These are phyloP conservation scores for Thripadectes ignobilis DNA, from an alignment of 2,797 vertebrate genomes.

Conservation along the genomic window DNA sequence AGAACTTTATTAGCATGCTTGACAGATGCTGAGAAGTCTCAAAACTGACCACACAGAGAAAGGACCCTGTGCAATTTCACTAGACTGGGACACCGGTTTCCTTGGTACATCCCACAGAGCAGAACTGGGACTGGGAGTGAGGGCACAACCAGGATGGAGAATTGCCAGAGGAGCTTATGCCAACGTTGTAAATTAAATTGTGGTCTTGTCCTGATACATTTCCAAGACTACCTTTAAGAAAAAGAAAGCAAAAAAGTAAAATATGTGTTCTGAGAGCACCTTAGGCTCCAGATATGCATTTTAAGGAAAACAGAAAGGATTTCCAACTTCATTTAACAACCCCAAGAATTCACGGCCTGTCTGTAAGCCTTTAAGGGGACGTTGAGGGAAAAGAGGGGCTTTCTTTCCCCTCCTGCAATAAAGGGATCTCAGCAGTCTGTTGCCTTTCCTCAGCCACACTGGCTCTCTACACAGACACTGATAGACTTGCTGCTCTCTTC, in stretches of 20 bases:
- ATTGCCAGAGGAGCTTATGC: background rate
- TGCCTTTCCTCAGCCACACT: background rate
- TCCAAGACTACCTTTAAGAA: background rate
- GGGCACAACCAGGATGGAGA: accelerated
- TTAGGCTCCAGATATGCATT: background rate
- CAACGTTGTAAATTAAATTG: background rate
- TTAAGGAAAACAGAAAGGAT: background rate
- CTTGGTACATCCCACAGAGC: background rate
- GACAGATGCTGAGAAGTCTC: background rate
- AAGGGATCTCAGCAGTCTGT: background rate
- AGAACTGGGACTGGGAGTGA: background rate
- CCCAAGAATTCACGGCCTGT: background rate
- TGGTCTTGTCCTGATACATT: background rate
- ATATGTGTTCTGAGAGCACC: background rate
- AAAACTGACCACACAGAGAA: background rate
- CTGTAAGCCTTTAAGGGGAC: background rate
- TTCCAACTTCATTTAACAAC: background rate
- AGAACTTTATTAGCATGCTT: background rate
- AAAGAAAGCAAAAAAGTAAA: background rate
- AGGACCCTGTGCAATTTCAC: background rate
- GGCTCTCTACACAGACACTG: background rate
- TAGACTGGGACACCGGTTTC: background rate
- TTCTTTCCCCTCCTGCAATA: background rate
- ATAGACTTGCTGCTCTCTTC: background rate
- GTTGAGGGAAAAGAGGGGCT: background rate